Evolutionary conservation across 2,113 vertebrate genomes (phyloP).

Genomic region (Hippocampus barbouri): DNA sequence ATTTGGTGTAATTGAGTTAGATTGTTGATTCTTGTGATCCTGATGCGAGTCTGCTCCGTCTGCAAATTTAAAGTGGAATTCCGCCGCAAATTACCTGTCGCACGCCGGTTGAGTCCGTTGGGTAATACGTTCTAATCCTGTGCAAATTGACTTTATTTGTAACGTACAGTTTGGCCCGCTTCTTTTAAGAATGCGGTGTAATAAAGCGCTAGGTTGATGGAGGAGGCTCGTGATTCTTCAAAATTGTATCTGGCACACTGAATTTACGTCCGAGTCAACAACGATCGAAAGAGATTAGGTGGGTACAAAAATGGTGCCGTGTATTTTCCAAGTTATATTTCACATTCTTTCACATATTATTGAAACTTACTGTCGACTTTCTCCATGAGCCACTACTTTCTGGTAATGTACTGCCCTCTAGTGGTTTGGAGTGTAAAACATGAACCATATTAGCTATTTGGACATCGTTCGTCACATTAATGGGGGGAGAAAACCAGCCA

Average conservation of each 20-base stretch:
- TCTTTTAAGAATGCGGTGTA: slow-evolving; percentile 1
- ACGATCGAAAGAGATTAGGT: background rate
- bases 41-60: slow-evolving; percentile 3
- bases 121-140: slow-evolving; percentile 19
- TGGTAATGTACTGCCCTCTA: slow-evolving; percentile 3
- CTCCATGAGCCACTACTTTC: background rate
- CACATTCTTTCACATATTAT: background rate
- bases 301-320: background rate
- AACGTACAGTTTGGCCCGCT: background rate
- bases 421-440: background rate
- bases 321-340: background rate
- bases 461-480: too few relatives aligned
- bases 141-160: slow-evolving; percentile 17
- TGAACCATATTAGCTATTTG: background rate
- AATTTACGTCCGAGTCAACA: background rate
- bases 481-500: too few relatives aligned
- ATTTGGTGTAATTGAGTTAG: slow-evolving; percentile 41
- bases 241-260: background rate
- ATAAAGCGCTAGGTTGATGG: background rate
- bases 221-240: background rate
- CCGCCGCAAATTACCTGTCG: slow-evolving; percentile 10
- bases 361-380: background rate
- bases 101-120: slow-evolving; percentile 2
- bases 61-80: slow-evolving; percentile 29
- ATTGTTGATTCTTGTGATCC: slow-evolving; percentile 38